These are phyloP conservation scores for Pachyrhynchus sulphureomaculatus DNA, from an alignment of 1,140 invertebrate genomes.

Conservation along the genomic window DNA sequence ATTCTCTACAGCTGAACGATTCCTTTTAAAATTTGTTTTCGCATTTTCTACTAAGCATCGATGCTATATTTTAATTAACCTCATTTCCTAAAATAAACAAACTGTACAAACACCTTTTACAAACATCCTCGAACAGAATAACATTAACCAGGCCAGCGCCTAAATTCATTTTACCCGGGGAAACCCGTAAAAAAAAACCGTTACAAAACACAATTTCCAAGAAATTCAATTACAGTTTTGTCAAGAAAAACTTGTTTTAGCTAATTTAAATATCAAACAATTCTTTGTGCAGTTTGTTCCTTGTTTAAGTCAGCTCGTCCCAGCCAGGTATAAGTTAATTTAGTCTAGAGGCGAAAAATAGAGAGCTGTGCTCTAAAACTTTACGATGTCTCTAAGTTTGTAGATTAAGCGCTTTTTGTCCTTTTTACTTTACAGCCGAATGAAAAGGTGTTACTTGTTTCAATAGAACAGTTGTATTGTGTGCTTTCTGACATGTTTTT, in stretches of 20 bases:
- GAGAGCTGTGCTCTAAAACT: background rate
- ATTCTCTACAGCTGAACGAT: no score
- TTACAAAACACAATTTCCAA: background rate
- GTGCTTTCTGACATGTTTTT: no score
- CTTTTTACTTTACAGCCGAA: background rate
- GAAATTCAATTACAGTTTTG: background rate
- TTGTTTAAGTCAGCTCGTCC: background rate
- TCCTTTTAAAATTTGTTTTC: no score
- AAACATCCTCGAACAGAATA: no score
- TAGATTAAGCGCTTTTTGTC: background rate
- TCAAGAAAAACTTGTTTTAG: background rate
- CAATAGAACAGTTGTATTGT: no score
- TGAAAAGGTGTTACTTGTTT: no score
- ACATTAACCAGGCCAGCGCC: no score
- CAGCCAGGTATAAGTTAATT: slow-evolving; percentile 2
- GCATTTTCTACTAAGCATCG: no score
- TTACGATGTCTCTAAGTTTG: background rate
- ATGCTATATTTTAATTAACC: no score
- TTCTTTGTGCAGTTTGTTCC: background rate
- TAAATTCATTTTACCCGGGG: no score
- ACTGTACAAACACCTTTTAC: no score
- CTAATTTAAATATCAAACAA: slow-evolving; percentile 1
- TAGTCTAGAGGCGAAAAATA: background rate
- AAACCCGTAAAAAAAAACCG: background rate
- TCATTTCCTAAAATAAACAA: no score